Percentiles rank a stretch among this genome's conserved stretches.
Conservation (phyloP, 2,113 vertebrate species). For the Odontophorus gujanensis region DNA sequence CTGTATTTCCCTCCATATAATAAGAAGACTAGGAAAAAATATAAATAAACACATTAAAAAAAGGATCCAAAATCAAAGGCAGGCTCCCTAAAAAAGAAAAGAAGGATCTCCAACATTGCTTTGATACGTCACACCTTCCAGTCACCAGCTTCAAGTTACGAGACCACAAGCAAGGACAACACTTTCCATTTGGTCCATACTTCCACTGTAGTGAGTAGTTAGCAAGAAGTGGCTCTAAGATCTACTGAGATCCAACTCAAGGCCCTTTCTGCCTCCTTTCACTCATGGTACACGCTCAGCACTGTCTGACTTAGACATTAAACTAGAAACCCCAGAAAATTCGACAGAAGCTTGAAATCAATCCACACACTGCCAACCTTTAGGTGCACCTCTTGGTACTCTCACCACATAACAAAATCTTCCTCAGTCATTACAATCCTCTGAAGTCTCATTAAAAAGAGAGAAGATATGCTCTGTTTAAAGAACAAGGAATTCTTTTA, state of each 20-base stretch:
- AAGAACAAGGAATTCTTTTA: background rate
- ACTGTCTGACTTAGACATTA: background rate
- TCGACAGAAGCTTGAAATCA: background rate
- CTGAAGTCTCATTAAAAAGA: background rate
- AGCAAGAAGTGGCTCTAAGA: background rate
- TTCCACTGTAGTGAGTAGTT: background rate
- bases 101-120: background rate
- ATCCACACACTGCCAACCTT: background rate
- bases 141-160: background rate
- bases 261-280: background rate
- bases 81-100: background rate
- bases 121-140: background rate
- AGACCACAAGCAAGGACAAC: background rate
- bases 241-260: background rate
- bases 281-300: background rate
- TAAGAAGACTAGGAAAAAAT: slow-evolving; percentile 87
- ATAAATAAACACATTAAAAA: background rate
- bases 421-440: background rate
- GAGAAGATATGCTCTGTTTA: background rate
- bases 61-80: background rate
- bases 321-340: background rate
- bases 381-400: background rate
- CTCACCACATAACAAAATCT: background rate
- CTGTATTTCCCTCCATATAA: slow-evolving; percentile 95
- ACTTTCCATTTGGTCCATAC: background rate